Base-by-base conservation (phyloP, 2,888 invertebrate species). In the Terebella lapidaria region DNA sequence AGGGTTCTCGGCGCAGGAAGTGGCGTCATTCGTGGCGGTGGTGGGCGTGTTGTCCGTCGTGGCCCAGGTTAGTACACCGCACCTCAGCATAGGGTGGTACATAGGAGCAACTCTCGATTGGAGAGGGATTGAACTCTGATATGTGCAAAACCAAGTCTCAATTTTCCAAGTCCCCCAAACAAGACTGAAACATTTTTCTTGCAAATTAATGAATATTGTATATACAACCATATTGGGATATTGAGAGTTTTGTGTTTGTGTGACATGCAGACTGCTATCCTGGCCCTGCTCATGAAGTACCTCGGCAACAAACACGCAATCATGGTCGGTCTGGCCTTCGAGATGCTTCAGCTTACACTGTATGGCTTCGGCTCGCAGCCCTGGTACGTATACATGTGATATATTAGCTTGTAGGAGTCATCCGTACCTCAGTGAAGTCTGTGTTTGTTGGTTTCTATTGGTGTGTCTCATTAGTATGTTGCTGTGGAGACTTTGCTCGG, bases 241-340 rank as follows among this genome's bases (percentile, higher is more conserved):
- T 35, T 35, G 10, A 35, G 10, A 35, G 42, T n/a, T 35, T 35
- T 10, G 42, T 15, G 42, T 15, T 15, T 35, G n/a, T 35, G 10
- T 35, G 42, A n/a, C 42, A 72, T 76, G 56, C 73, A 85, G 81
- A 85, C 85, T 28, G 75, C 78, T 30, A 72, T 84, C 51, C 73
- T 85, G 64, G 92, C 91, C 66, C 85, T 89, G 78, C 83, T 91
- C 67, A 91, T 91, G 90, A 87, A 86, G 78, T 87, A 88, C 69
- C 86, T 95, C 56, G 97, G 97, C 71, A 89, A 92, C 69, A 96
- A 97, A 83, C 92, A 94, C 80, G 94, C 97, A 59, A 99, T 99
- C 72, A 93, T 99, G 87, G 85, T 97, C 77, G 99, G 97, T 57
- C 86, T 99, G 67, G 83, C 94, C 66, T 94, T 96, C 83, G 97